These are phyloP conservation scores for Carcina quercana DNA, from an alignment of 2,888 invertebrate species.

Conservation along the genomic window DNA sequence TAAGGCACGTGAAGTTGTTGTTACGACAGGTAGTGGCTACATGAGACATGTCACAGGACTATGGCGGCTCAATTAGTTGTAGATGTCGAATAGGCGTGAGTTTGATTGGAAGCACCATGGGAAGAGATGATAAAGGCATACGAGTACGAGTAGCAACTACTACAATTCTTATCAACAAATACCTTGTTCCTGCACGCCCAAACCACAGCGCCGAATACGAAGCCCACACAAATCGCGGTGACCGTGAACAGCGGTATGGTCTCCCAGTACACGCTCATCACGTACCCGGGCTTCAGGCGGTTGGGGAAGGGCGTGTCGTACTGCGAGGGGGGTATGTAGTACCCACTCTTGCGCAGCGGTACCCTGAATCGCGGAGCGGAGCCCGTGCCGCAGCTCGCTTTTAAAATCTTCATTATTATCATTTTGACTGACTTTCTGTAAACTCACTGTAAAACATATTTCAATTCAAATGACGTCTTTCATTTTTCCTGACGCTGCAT, in stretches of 20 bases:
- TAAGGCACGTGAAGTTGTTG: too few species aligned
- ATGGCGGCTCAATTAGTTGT: too few species aligned
- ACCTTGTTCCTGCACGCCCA: constrained; percentile 46
- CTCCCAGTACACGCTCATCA: constrained; percentile 44
- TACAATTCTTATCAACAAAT: too few species aligned
- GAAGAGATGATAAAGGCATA: neutral
- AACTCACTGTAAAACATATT: constrained; percentile 1
- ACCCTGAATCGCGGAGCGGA: constrained; percentile 8
- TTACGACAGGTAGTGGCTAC: too few species aligned
- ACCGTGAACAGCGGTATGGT: constrained; percentile 40
- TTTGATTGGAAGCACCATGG: too few species aligned
- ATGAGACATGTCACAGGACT: too few species aligned
- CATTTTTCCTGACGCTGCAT: too few species aligned
- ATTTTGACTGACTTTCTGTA: constrained; percentile 39
- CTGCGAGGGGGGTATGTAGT: constrained; percentile 41
- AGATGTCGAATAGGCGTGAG: too few species aligned
- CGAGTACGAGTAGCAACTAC: too few species aligned
- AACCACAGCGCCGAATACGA: constrained; percentile 25
- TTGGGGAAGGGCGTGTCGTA: constrained; percentile 41
- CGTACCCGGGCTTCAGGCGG: constrained; percentile 25
- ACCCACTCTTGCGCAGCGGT: constrained; percentile 6
- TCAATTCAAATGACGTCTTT: neutral
- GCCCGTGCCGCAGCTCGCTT: neutral
- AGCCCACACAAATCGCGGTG: constrained; percentile 22
- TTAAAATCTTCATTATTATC: constrained; percentile 41